Conservation (phyloP, 2,888 invertebrate species). For the Hypena proboscidalis region DNA sequence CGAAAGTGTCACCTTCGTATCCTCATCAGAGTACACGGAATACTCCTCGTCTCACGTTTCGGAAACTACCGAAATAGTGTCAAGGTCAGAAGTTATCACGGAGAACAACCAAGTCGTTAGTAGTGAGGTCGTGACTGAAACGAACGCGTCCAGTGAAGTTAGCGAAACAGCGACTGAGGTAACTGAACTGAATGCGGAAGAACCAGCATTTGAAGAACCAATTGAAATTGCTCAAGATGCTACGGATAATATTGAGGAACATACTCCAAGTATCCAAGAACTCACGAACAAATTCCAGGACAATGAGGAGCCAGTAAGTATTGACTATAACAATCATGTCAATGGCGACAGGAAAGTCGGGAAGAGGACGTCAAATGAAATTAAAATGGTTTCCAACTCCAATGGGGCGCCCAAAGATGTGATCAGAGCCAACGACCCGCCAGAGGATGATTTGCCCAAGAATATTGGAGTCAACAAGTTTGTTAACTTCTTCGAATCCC, state of each 20-base stretch:
- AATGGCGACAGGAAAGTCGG: slow-evolving; percentile 57
- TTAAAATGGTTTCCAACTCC: slow-evolving; percentile 69
- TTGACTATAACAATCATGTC: slow-evolving; percentile 27
- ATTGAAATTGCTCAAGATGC: slow-evolving; percentile 14
- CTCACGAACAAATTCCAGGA: too few species aligned
- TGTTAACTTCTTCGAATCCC: slow-evolving; percentile 80
- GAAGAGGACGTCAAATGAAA: slow-evolving; percentile 73
- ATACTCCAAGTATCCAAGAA: neutral
- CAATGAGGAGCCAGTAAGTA: slow-evolving; percentile 10
- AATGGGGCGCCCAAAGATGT: slow-evolving; percentile 73
- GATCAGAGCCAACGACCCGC: slow-evolving; percentile 77
- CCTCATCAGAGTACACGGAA: slow-evolving; percentile 21
- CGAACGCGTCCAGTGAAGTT: slow-evolving; percentile 4
- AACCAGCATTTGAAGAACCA: slow-evolving; percentile 15
- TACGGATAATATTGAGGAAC: slow-evolving; percentile 1
- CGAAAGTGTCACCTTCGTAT: slow-evolving; percentile 7
- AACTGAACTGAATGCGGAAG: slow-evolving; percentile 7
- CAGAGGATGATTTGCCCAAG: slow-evolving; percentile 78
- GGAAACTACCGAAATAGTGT: too few species aligned
- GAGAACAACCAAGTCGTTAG: slow-evolving; percentile 13
- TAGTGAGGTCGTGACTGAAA: slow-evolving; percentile 12
- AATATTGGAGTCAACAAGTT: slow-evolving; percentile 81
- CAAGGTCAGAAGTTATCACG: slow-evolving; percentile 21
- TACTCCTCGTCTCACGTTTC: too few species aligned
- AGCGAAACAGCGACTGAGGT: slow-evolving; percentile 12